A percentile compares a stretch with the other conserved stretches of the same genome.
Conservation (phyloP, 2,888 invertebrate species). For the Drosophila falleni region DNA sequence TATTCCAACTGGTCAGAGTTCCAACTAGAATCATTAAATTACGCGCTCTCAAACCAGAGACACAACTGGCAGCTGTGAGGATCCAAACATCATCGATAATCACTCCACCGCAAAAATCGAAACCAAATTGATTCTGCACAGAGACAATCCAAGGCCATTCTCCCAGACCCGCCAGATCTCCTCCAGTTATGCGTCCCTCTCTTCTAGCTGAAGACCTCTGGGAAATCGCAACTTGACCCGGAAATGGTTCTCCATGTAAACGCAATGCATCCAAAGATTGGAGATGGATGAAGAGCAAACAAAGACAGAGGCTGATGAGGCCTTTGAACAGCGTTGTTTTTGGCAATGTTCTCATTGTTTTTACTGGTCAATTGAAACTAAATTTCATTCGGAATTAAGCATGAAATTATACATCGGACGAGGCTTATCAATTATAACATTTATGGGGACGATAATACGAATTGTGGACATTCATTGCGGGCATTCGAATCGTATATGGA, state of each 20-base stretch:
- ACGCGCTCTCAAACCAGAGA: slow-evolving; percentile 56
- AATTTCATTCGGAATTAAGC: slow-evolving; percentile 24
- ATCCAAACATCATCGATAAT: slow-evolving; percentile 69
- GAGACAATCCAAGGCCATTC: slow-evolving; percentile 80
- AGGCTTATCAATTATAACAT: slow-evolving; percentile 51
- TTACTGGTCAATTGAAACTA: slow-evolving; percentile 58
- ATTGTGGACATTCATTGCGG: slow-evolving; percentile 15
- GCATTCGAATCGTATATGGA: slow-evolving; percentile 12
- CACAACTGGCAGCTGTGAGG: slow-evolving; percentile 81
- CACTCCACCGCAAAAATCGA: slow-evolving; percentile 76
- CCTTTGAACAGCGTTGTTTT: slow-evolving; percentile 19
- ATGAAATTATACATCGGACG: slow-evolving; percentile 59
- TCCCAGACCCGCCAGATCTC: slow-evolving; percentile 46
- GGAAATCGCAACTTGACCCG: slow-evolving; percentile 35
- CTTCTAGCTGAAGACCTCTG: background rate
- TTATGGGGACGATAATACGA: slow-evolving; percentile 57
- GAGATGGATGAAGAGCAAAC: slow-evolving; percentile 13
- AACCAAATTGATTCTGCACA: slow-evolving; percentile 65
- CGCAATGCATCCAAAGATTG: slow-evolving; percentile 43
- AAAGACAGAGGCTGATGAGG: slow-evolving; percentile 20
- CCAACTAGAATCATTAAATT: slow-evolving; percentile 65
- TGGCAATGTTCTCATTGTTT: slow-evolving; percentile 53
- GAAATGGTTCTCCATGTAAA: slow-evolving; percentile 46
- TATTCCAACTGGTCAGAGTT: slow-evolving; percentile 60
- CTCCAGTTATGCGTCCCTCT: slow-evolving; percentile 67